phyloP scores from a whole-genome alignment of 1,140 invertebrate species.

The Cotesia typhae region DNA sequence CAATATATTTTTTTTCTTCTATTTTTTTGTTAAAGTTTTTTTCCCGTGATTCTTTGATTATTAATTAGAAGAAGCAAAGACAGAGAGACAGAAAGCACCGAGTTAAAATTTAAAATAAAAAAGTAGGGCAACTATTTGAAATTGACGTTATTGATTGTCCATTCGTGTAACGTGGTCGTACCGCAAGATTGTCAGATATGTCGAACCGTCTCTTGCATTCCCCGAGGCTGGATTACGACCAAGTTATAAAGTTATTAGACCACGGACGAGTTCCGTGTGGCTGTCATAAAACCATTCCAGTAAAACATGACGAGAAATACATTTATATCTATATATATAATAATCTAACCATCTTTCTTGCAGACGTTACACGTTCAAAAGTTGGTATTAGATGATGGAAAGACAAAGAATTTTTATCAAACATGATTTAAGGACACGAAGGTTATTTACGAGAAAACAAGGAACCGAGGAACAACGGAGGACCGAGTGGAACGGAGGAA shows the following conservation, averaged over 20 bases:
- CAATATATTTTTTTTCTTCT: not conserved
- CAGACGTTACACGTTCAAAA: no score
- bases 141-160: constrained; percentile 18
- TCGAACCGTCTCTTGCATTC: constrained; percentile 15
- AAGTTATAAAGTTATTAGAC: constrained; percentile 29
- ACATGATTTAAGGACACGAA: constrained; percentile 39
- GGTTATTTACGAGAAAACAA: constrained; percentile 51
- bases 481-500: not conserved
- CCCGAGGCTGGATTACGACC: constrained; percentile 21
- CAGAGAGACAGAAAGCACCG: no score
- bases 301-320: constrained; percentile 14
- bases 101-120: not conserved
- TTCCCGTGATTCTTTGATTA: not conserved
- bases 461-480: constrained; percentile 6
- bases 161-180: constrained; percentile 13
- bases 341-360: no score
- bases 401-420: constrained; percentile 1
- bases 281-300: constrained; percentile 16
- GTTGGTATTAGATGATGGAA: not conserved
- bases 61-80: not conserved
- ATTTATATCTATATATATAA: constrained; percentile 2
- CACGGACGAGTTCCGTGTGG: constrained; percentile 14
- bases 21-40: not conserved
- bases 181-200: constrained; percentile 21
- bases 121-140: not conserved